phyloP scores from a whole-genome alignment of 1,140 invertebrate genomes.

The Lucilia cuprina region DNA sequence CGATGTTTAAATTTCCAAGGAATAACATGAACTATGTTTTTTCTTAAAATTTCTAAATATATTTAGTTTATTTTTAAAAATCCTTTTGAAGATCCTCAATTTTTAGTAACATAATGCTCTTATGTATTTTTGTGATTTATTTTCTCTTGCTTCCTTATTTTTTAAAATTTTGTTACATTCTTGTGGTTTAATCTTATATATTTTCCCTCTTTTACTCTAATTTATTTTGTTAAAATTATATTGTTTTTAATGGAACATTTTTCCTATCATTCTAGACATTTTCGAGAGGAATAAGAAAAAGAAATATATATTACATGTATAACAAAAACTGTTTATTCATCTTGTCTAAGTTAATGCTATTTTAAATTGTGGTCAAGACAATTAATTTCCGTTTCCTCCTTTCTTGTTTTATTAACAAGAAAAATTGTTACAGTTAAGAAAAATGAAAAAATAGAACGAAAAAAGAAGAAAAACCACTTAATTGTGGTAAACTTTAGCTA shows the following conservation, averaged over 20 bases:
- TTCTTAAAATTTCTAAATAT: too few relatives aligned
- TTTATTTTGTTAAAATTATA: background rate
- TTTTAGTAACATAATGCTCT: too few relatives aligned
- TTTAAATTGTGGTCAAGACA: background rate
- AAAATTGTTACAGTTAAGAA: background rate
- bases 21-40: too few relatives aligned
- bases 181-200: background rate
- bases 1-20: too few relatives aligned
- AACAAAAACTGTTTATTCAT: background rate
- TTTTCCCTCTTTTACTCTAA: background rate
- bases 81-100: too few relatives aligned
- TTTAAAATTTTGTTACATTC: background rate
- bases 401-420: conserved; percentile 1
- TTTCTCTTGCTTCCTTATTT: too few relatives aligned
- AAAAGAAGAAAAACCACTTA: background rate
- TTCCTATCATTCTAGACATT: background rate
- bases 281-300: background rate
- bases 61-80: too few relatives aligned
- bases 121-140: too few relatives aligned
- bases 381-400: background rate
- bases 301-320: background rate
- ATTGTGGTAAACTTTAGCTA: background rate
- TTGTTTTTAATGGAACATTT: background rate
- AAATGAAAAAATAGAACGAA: background rate
- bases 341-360: background rate